A percentile compares a stretch with the other conserved stretches of the same genome.
phyloP scores from a whole-genome alignment of 2,113 vertebrate species.

The Baryphthengus martii region DNA sequence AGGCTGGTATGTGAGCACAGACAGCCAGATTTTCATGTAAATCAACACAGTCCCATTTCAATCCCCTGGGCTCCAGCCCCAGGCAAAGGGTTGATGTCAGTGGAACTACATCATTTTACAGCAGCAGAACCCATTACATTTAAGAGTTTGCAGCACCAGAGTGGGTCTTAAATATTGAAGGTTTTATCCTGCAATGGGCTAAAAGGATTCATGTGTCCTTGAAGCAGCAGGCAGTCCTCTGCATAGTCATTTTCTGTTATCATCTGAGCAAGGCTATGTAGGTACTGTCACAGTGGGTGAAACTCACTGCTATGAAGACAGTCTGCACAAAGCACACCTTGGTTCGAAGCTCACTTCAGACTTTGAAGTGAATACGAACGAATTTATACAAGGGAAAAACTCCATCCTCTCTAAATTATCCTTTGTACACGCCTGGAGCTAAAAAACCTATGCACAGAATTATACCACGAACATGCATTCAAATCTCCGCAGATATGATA shows the following conservation, averaged over 20 bases:
- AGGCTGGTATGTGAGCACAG: background rate
- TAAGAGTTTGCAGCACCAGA: background rate
- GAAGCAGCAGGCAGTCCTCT: background rate
- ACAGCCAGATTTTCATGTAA: background rate
- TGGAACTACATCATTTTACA: background rate
- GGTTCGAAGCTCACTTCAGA: background rate
- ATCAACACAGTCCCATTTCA: background rate
- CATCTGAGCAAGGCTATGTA: background rate
- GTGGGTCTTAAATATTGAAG: constrained; percentile 38
- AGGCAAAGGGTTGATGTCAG: background rate
- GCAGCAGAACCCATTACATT: background rate
- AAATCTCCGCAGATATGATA: background rate
- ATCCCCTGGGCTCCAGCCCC: background rate
- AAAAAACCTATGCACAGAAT: background rate
- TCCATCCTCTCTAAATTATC: background rate
- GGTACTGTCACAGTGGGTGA: background rate
- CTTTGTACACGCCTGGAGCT: background rate
- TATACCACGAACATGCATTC: background rate
- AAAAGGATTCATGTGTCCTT: constrained; percentile 15
- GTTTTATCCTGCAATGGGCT: constrained; percentile 10
- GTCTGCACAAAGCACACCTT: background rate
- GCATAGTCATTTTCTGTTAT: constrained; percentile 18
- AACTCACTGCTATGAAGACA: background rate
- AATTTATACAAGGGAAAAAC: background rate
- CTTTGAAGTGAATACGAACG: background rate